These are phyloP conservation scores for Meandrusa payeni DNA, from an alignment of 2,888 invertebrate species.

Conservation along the genomic window DNA sequence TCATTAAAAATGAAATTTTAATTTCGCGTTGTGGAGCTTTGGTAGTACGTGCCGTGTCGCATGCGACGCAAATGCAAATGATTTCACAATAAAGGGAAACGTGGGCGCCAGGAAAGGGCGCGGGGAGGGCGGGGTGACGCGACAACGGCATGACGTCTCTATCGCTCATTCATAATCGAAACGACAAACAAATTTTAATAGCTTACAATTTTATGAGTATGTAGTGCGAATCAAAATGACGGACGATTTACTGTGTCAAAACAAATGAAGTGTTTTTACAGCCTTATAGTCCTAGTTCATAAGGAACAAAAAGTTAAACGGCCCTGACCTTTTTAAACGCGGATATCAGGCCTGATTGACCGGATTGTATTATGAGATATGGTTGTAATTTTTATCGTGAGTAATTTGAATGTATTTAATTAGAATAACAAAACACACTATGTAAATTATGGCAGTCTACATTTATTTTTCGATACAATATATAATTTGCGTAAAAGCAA, in stretches of 20 bases:
- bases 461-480: too few relatives aligned
- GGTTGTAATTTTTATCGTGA: too few relatives aligned
- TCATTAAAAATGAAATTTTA: constrained; percentile 73
- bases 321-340: constrained; percentile 3
- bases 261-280: constrained; percentile 3
- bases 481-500: too few relatives aligned
- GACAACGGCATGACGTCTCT: constrained; percentile 5
- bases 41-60: constrained; percentile 39
- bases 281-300: neutral
- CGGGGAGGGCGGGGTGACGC: constrained; percentile 19
- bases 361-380: too few relatives aligned
- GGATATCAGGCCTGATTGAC: too few relatives aligned
- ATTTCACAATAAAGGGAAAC: constrained; percentile 32
- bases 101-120: constrained; percentile 18
- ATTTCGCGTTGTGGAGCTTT: constrained; percentile 48
- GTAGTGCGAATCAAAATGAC: neutral
- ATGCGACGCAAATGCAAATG: constrained; percentile 50
- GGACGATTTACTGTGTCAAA: constrained; percentile 1
- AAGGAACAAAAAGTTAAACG: neutral
- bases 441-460: too few relatives aligned
- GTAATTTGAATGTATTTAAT: too few relatives aligned
- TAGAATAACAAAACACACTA: too few relatives aligned
- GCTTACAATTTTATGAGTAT: constrained; percentile 4
- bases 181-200: constrained; percentile 6
- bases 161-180: constrained; percentile 14